Percentiles rank a stretch among this genome's conserved stretches.
Evolutionary conservation across 2,888 invertebrate genomes (phyloP).

Genomic region (Heteropelma amictum): DNA sequence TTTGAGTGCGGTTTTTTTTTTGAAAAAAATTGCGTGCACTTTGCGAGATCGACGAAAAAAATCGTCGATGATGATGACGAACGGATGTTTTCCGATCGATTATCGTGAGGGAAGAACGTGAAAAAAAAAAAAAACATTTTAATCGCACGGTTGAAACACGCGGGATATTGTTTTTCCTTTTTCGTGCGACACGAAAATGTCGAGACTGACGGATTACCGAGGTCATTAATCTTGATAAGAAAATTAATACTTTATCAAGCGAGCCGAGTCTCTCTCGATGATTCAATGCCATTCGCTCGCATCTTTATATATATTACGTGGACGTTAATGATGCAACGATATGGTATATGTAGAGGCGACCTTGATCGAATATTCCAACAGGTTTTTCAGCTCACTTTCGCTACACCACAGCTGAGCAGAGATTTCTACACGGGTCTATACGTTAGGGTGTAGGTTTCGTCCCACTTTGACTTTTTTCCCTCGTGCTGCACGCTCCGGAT

Average conservation of each 20-base stretch:
- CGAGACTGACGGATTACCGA: background rate
- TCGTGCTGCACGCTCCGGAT: no score
- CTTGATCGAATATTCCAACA: slow-evolving; percentile 42
- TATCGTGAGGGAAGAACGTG: no score
- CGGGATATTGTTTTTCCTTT: background rate
- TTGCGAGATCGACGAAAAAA: no score
- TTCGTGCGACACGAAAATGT: background rate
- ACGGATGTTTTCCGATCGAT: no score
- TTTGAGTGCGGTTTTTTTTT: no score
- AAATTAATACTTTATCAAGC: background rate
- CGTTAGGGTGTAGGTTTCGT: no score
- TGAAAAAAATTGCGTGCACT: no score
- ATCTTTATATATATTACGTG: background rate
- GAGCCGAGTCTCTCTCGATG: background rate
- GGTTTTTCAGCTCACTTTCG: slow-evolving; percentile 38
- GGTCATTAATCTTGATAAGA: background rate
- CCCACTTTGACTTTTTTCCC: no score
- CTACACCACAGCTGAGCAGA: background rate
- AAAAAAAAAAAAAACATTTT: no score
- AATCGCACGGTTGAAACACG: background rate
- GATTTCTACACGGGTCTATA: background rate
- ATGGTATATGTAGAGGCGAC: slow-evolving; percentile 5
- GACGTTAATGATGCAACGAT: background rate
- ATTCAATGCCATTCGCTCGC: background rate
- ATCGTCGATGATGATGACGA: no score